Evolutionary conservation across 2,888 invertebrate genomes (phyloP), one percentile per base, ranked within the genome.

Genomic region (Idaea aversata): DNA sequence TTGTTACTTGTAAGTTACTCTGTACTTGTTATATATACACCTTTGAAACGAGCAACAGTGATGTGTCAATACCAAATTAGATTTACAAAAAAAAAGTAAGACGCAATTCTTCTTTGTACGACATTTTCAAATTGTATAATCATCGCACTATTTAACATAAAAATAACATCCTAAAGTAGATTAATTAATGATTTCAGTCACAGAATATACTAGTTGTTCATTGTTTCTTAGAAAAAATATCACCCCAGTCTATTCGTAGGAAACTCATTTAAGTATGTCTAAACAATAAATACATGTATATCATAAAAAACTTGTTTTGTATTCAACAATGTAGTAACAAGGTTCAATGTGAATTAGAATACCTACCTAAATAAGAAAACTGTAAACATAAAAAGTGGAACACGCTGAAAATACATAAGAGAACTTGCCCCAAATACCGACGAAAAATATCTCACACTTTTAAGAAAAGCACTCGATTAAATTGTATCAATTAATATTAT

Each of bases 351-450:
- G 0, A 4, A 10, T 47, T 13, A 47, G 47, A 47, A 47, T 47
- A 47, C 10, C 1, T 47, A 47, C 10, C 1, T 36, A 47, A 10
- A 10, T 47, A 47, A 5, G 5, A 47, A 47, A 47, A 47, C 47
- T 47, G 47, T 47, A 85, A 82, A 83, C 82, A 82, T 76, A 70
- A 70, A 72, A 84, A 84, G 78, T 84, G 80, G 85, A 79, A 76
- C 87, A 78, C 72, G 72, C 70, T 68, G 71, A 76, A 73, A 69
- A 70, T 73, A 79, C 81, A 85, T 84, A 84, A 84, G 84, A 75
- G 72, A 77, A 77, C 77, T 77, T 75, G 79, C 71, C 76, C 79
- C 76, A 79, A 83, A 84, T 82, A 79, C 78, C 78, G 72, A 74
- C 4, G 76, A 69, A 70, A 68, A 73, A 72, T 75, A 72, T 72